These are phyloP conservation scores for Palythoa caribaeorum DNA, from an alignment of 92 coral and sea anemone genomes.

Conservation along the genomic window DNA sequence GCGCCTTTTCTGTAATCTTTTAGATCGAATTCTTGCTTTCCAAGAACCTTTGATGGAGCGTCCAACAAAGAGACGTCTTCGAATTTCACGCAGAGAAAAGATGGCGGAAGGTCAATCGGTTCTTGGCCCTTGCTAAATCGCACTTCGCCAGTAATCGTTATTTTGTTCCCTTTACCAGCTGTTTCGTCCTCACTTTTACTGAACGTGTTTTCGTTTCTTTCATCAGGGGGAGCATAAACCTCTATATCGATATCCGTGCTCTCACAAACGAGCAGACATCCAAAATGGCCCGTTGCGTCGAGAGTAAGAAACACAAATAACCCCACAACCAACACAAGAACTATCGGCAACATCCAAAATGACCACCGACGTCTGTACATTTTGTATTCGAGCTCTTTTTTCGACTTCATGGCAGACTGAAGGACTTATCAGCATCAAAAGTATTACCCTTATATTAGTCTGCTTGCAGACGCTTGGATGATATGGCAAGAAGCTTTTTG, in stretches of 20 bases:
- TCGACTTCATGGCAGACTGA: constrained; percentile 15
- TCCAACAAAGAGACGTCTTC: constrained; percentile 80
- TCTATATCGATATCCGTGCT: constrained; percentile 49
- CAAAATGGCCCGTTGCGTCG: constrained; percentile 76
- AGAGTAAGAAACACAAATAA: constrained; percentile 79
- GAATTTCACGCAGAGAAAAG: constrained; percentile 77
- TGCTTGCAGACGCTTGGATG: no score
- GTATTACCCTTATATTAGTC: background rate
- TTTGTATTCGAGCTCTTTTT: constrained; percentile 62
- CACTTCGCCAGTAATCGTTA: constrained; percentile 35
- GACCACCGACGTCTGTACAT: constrained; percentile 73
- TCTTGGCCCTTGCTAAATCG: constrained; percentile 52
- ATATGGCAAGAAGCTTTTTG: no score
- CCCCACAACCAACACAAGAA: constrained; percentile 69
- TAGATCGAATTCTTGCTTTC: constrained; percentile 63
- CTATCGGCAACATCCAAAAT: constrained; percentile 68
- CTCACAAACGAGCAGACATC: constrained; percentile 75
- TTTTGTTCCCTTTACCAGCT: constrained; percentile 48
- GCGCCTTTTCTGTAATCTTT: constrained; percentile 71
- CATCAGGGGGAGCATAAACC: constrained; percentile 42
- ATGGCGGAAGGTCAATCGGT: constrained; percentile 66
- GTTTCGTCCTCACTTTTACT: background rate
- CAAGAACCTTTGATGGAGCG: constrained; percentile 65
- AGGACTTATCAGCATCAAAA: background rate
- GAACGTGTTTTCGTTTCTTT: constrained; percentile 19